Base-by-base conservation (phyloP, 2,888 invertebrate species). In the Andrena praecox region DNA sequence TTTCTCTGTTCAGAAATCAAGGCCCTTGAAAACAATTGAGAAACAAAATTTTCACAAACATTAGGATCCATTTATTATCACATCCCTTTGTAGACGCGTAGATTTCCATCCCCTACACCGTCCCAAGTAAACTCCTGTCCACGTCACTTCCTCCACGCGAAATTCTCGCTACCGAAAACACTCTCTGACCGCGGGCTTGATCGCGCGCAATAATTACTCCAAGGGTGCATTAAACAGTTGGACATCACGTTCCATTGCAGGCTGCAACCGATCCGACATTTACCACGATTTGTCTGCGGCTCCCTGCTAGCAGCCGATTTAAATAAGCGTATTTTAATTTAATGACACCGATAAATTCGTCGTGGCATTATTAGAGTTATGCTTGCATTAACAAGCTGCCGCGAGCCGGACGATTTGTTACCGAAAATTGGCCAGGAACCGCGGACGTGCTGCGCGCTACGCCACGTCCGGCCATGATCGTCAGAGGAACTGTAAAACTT, bases 301-400 rank as follows among this genome's bases (percentile, higher is more conserved):
- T 33, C 1, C 29, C 52, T 20, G 6, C 52, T 5, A 50, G 10
- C 35, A 31, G 52, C 35, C 76, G 76, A 84, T 85, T 84, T 78
- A 78, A 85, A 85, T 84, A 84, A 78, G 20, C 73, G 64, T 56
- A 35, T 84, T 85, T 81, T 85, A 68, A 84, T 85, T 78, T 79
- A 77, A 79, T 48, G 85, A 79, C 78, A 64, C 20, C 81, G 76
- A 85, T 79, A 84, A 84, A 84, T 79, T 74, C 52, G 42, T 20
- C 33, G 33, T 50, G 64, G 24, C 62, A 71, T 85, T 79, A 75
- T 74, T 59, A 29, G 31, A 59, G 71, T 84, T 84, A 79, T 74
- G 78, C 63, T 71, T 69, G 50, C 79, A 77, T 77, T 79, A 81
- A 78, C 84, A 75, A 59, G 66, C 77, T 69, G 69, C 64, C 59